Evolutionary conservation across 2,113 vertebrate species (phyloP).

Genomic region (Alectura lathami): DNA sequence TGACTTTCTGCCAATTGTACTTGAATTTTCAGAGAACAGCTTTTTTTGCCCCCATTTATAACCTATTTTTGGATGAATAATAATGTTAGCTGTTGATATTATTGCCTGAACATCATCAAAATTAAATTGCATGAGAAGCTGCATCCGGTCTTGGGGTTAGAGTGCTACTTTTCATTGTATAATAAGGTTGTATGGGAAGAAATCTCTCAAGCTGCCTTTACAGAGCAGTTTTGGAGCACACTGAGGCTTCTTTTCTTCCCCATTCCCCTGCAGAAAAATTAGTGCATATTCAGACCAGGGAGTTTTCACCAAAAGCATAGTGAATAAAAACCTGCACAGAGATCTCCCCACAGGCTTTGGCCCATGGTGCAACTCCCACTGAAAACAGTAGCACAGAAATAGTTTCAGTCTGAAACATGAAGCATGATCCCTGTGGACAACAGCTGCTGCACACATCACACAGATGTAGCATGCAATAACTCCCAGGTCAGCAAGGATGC

Average conservation of each 20-base stretch:
- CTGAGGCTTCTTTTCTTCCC: background rate
- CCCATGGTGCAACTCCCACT: background rate
- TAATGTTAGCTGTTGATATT: background rate
- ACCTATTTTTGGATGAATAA: background rate
- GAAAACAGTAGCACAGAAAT: background rate
- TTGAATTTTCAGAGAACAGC: background rate
- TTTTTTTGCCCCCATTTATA: background rate
- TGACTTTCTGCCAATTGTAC: background rate
- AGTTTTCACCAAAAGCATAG: background rate
- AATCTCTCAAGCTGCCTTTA: background rate
- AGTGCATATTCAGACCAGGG: background rate
- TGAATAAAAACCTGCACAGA: background rate
- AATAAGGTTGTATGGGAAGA: background rate
- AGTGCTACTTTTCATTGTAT: background rate
- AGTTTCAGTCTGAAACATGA: background rate
- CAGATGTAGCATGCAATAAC: background rate
- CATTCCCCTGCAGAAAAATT: background rate
- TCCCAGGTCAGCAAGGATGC: background rate
- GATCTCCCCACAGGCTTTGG: background rate
- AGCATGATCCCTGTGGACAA: background rate
- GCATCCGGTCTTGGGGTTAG: background rate
- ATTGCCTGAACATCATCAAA: background rate
- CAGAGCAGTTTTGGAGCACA: background rate
- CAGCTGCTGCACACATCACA: conserved; percentile 6
- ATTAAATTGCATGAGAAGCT: conserved; percentile 1